These are phyloP conservation scores for Pelecanoides urinatrix DNA, from an alignment of 2,113 vertebrate species.

Conservation along the genomic window DNA sequence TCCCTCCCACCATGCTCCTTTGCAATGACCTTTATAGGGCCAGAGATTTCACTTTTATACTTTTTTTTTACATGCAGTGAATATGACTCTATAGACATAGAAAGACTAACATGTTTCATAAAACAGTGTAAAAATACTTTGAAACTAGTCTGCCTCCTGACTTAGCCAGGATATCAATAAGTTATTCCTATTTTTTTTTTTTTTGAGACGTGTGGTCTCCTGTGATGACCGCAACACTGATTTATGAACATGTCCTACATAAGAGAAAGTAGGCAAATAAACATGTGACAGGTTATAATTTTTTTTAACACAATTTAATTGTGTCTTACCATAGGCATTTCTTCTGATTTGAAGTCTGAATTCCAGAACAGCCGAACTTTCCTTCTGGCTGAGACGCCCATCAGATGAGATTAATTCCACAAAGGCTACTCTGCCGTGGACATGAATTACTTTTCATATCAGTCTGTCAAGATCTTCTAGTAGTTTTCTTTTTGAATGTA, in stretches of 20 bases:
- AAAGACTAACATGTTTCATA: background rate
- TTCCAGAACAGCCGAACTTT: fast-evolving
- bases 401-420: background rate
- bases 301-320: background rate
- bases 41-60: background rate
- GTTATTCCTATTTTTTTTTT: background rate
- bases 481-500: background rate
- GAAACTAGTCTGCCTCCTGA: background rate
- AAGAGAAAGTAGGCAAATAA: background rate
- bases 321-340: background rate
- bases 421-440: background rate
- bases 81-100: background rate
- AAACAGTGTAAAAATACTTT: background rate
- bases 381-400: background rate
- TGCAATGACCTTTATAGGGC: background rate
- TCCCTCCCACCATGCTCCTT: background rate
- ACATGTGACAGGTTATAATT: background rate
- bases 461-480: background rate
- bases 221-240: background rate
- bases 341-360: background rate
- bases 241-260: background rate
- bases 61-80: background rate
- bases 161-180: background rate
- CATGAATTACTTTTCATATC: background rate
- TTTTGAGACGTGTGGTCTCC: background rate